Percentiles rank a stretch among this genome's conserved stretches.
Evolutionary conservation across 2,113 vertebrate species (phyloP).

Genomic region (Pipra filicauda): DNA sequence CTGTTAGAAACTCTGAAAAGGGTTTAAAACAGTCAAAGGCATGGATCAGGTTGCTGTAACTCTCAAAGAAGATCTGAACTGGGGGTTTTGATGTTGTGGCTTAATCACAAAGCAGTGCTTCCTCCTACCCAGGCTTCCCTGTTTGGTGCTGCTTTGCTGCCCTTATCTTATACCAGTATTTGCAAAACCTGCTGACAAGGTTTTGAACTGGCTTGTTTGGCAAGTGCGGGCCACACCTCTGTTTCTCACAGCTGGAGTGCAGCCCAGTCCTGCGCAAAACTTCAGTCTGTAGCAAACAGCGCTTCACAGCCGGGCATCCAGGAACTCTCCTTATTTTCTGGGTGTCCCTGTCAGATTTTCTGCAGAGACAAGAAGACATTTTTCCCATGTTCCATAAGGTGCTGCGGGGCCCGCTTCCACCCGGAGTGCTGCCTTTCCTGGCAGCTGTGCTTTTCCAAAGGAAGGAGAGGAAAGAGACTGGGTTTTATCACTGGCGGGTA

Average conservation of each 20-base stretch:
- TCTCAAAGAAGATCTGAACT: not conserved
- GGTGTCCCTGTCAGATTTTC: not conserved
- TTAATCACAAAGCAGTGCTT: accelerated
- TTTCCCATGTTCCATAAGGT: constrained; percentile 58
- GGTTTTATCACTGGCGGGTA: constrained; percentile 53
- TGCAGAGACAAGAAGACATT: accelerated
- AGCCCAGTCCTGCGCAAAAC: not conserved
- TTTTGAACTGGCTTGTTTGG: not conserved
- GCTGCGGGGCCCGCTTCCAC: constrained; percentile 27
- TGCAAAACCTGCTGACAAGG: not conserved
- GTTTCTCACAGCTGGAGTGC: not conserved
- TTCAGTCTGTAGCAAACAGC: accelerated
- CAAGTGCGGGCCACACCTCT: not conserved
- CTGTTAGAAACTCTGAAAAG: not conserved
- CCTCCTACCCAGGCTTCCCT: not conserved
- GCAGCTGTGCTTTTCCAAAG: constrained; percentile 56
- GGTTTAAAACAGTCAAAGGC: not conserved
- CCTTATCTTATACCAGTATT: not conserved
- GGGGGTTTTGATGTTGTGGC: not conserved
- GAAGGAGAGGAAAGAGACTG: constrained; percentile 58
- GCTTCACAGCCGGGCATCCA: accelerated
- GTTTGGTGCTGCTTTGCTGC: not conserved
- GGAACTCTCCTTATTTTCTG: accelerated
- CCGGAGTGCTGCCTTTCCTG: constrained; percentile 61
- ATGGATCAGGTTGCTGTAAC: not conserved